Percentiles rank a stretch among this genome's conserved stretches.
Conservation (phyloP, 2,888 invertebrate species). For the Chalcosyrphus nemorum region DNA sequence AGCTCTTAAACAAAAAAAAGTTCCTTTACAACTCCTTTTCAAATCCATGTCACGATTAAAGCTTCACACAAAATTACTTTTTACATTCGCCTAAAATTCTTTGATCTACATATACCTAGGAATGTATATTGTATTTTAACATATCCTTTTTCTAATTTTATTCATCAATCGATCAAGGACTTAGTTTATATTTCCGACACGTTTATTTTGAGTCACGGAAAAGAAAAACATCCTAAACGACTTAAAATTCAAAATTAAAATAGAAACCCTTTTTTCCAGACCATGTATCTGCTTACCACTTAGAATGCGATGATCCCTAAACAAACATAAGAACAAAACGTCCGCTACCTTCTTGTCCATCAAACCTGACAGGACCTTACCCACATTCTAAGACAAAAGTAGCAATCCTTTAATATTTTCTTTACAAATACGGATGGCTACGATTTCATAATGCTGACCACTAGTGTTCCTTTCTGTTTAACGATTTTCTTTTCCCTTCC, state of each 20-base stretch:
- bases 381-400: neutral
- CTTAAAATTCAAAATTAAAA: neutral
- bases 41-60: no score
- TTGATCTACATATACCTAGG: neutral
- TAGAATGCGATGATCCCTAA: neutral
- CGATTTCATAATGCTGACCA: neutral
- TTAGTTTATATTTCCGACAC: neutral
- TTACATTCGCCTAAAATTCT: neutral
- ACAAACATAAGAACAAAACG: neutral
- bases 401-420: conserved; percentile 15
- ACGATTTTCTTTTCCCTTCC: neutral
- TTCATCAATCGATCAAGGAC: neutral
- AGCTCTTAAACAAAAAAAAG: no score
- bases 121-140: neutral
- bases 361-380: conserved; percentile 13
- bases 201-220: neutral
- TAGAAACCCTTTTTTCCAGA: neutral
- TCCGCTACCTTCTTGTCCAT: neutral
- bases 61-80: neutral
- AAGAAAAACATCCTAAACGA: neutral
- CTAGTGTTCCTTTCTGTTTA: neutral
- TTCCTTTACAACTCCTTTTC: no score
- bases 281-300: neutral
- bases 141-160: neutral
- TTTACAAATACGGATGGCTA: neutral